Base-by-base conservation (phyloP, 2,797 vertebrate genomes). In the Anableps anableps region DNA sequence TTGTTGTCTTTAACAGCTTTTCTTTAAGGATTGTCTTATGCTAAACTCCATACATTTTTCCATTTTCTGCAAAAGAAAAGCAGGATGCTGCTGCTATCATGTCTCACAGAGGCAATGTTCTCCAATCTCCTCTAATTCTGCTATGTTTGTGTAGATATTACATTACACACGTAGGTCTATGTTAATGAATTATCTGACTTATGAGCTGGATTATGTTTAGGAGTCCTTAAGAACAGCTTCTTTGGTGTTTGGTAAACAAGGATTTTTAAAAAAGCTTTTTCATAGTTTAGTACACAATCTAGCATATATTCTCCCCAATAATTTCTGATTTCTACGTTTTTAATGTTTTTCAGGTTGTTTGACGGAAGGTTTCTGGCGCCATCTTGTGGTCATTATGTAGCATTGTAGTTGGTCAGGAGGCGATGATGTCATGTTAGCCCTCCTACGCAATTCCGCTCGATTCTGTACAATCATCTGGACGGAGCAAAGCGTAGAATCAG, bases 311-410 rank as follows among this genome's bases (percentile, higher is more conserved):
- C 1, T 17, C 8, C 14, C 23, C 17, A 45, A 16, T 29, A 47
- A 29, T 45, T 45, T 10, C 43, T 29, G 29, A 29, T n/a, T n/a
- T n/a, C n/a, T 10, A 47, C 2, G 8, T 11, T 75, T 62, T 19
- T 31, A 14, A 14, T 74, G 2, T 31, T 21, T 45, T 38, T 31
- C 16, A 31, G 66, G 14, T 41, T 11, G 4, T n/a, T 36, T 19
- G 38, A 50, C 45, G 29, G 5, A 26, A 9, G 4, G 34, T 13
- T 5, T 76, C 10, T 81, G 53, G 10, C 55, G 77, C 77, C 82
- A 60, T 23, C 81, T 64, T 4, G 62, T 76, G 90, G 86, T 23
- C 29, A 41, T 11, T 0, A 1, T 5, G 5, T 21, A 41, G 16
- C 58, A 72, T 2, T 29, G 38, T 51, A 43, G 26, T n/a, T 9